phyloP scores from a whole-genome alignment of 2,888 invertebrate genomes.

The Colostygia pectinataria region DNA sequence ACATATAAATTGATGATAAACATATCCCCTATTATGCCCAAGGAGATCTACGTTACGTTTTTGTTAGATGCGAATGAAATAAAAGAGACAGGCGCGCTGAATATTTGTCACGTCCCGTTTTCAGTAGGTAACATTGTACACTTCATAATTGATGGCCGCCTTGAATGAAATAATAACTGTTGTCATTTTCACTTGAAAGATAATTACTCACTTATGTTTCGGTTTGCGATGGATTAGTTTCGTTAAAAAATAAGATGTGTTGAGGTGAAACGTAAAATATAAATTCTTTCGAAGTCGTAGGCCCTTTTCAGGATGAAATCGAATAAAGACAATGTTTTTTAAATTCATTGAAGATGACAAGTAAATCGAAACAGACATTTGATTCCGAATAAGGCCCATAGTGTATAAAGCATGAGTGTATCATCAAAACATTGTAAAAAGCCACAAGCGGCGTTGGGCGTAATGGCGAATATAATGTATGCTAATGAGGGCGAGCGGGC shows the following conservation, averaged over 20 bases:
- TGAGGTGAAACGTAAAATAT: no score
- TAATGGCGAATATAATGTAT: constrained; percentile 80
- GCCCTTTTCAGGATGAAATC: no score
- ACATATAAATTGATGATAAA: constrained; percentile 37
- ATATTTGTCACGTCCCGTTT: constrained; percentile 18
- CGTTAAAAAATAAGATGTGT: no score
- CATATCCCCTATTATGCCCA: constrained; percentile 33
- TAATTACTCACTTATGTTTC: background rate
- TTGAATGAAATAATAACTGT: no score
- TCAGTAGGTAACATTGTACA: no score
- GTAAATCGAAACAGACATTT: no score
- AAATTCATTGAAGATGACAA: no score
- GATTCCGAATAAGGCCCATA: no score
- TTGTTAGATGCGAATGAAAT: constrained; percentile 28
- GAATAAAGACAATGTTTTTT: background rate
- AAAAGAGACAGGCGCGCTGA: constrained; percentile 20
- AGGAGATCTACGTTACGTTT: constrained; percentile 34
- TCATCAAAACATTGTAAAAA: constrained; percentile 70
- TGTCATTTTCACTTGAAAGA: no score
- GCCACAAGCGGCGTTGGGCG: constrained; percentile 65
- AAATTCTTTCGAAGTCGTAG: no score
- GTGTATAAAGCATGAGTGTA: constrained; percentile 48
- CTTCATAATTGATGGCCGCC: no score
- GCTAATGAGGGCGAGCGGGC: constrained; percentile 78
- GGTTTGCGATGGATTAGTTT: background rate